These are phyloP conservation scores for Thaleichthys pacificus DNA, from an alignment of 2,797 vertebrate genomes.

Conservation along the genomic window DNA sequence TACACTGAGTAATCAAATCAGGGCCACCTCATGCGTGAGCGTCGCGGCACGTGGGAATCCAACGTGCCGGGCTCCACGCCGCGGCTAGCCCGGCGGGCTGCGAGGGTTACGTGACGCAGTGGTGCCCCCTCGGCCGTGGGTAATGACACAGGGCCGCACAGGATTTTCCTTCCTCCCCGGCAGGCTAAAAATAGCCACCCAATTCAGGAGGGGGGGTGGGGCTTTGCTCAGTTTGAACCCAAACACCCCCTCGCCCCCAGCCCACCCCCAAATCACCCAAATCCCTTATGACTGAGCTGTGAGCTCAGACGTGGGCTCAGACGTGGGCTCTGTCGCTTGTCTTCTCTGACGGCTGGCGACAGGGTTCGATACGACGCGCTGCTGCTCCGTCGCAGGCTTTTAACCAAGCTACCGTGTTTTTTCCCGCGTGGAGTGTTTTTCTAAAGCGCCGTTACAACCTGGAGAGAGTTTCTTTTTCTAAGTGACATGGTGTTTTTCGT, in stretches of 20 bases:
- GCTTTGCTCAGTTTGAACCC: neutral
- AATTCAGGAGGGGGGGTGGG: neutral
- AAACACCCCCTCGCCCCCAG: neutral
- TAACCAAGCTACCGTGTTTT: too few species aligned
- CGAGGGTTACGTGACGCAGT: conserved; percentile 48
- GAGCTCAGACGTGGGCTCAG: neutral
- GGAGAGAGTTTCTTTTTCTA: too few species aligned
- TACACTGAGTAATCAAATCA: conserved; percentile 71
- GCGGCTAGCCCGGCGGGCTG: conserved; percentile 20
- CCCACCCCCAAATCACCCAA: neutral
- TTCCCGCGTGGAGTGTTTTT: too few species aligned
- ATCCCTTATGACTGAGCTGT: conserved; percentile 6
- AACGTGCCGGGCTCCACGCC: conserved; percentile 42
- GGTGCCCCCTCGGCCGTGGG: conserved; percentile 46
- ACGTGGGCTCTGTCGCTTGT: neutral
- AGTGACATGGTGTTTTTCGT: too few species aligned
- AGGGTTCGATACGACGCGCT: too few species aligned
- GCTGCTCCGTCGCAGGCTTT: too few species aligned
- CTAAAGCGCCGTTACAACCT: too few species aligned
- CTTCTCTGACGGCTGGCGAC: too few species aligned
- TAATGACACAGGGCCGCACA: conserved; percentile 38
- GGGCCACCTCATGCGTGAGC: conserved; percentile 54
- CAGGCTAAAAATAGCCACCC: conserved; percentile 46
- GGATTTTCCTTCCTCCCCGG: conserved; percentile 49
- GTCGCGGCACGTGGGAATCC: conserved; percentile 55